Evolutionary conservation across 1,140 invertebrate genomes (phyloP), one percentile per base, ranked within the genome.

Genomic region (Mya arenaria): DNA sequence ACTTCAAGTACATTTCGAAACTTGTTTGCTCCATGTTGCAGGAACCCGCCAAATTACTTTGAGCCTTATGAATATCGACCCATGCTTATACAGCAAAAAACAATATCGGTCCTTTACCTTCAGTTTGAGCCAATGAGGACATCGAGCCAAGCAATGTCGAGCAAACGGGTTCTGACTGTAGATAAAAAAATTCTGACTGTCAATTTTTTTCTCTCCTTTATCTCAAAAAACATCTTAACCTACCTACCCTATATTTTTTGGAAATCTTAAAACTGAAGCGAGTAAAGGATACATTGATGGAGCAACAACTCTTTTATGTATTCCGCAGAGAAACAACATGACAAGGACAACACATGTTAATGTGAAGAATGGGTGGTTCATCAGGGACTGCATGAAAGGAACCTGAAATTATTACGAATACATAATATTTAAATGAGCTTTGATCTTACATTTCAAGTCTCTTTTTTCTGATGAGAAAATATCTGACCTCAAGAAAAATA

Each of bases 301-400:
- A 19, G 98, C 98, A 79, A 99, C 97, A 0, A 99, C 98, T 91
- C 97, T 94, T 92, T 97, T 97, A 91, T 99, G 98, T 58, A 99
- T 97, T 65, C 98, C 98, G 92, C 96, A 93, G 78, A 98, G 94
- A 88, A 99, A 98, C 72, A 99, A 94, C 84, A 97, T 93, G 30
- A 98, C 95, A 96, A 99, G 93, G 73, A 96, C 94, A 83, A 97
- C 93, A 88, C 97, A 97, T 83, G 97, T 97, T 86, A 98, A 92
- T n/a, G 97, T 96, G 93, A 99, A 99, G 90, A 99, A 97, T n/a
- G 96, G 96, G 94, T 99, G 98, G 92, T 98, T 98, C 89, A 95
- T 95, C 30, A 99, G 93, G 10, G 98, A 99, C 91, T 99, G 97
- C 15, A 96, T 95, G 75, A 99, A 96, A 25, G 97, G 95, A 19